Evolutionary conservation across 2,113 vertebrate genomes (phyloP).

Genomic region (Callipepla californica): DNA sequence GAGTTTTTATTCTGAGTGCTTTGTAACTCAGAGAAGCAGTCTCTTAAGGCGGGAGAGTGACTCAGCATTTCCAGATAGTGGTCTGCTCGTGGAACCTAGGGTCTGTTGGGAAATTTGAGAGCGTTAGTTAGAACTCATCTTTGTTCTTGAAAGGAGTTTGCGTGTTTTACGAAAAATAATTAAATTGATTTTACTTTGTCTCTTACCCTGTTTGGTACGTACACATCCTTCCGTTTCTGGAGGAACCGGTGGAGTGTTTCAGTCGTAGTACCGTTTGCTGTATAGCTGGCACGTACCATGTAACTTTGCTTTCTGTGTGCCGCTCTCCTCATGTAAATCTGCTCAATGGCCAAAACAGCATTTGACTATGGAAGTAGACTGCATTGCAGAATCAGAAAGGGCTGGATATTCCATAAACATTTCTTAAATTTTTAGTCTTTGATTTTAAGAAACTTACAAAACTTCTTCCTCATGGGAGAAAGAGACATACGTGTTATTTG

Average conservation of each 20-base stretch:
- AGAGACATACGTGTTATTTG: neutral
- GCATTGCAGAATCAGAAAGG: neutral
- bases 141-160: neutral
- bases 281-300: neutral
- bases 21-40: neutral
- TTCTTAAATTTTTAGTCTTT: neutral
- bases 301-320: neutral
- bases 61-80: conserved; percentile 56
- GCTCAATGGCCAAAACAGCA: neutral
- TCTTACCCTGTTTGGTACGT: neutral
- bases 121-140: rapidly evolving
- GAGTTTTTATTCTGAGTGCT: conserved; percentile 5
- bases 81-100: neutral
- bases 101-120: neutral
- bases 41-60: conserved; percentile 41
- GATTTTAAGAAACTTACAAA: neutral
- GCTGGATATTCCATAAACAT: neutral
- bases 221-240: rapidly evolving
- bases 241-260: neutral
- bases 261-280: neutral
- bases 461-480: neutral
- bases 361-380: neutral
- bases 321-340: neutral
- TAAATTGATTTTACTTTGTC: neutral
- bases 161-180: neutral